Evolutionary conservation across 2,888 invertebrate genomes (phyloP), one percentile per base, ranked within the genome.

Genomic region (Lepas anatifera): DNA sequence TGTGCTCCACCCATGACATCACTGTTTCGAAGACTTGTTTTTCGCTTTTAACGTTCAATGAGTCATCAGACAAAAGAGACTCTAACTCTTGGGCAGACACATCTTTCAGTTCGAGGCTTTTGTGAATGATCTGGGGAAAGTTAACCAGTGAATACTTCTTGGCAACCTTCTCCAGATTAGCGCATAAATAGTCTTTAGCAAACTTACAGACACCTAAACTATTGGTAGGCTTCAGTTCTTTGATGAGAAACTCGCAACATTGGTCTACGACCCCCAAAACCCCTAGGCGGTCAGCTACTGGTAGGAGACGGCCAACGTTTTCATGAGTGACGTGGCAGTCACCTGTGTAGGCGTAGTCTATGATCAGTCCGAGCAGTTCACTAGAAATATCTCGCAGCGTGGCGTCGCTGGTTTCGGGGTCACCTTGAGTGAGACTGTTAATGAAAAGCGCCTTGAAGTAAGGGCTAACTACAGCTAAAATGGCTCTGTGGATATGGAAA

Each of bases 331-430:
- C 84, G 70, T 79, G 78, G 76, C 88, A 89, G 27, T 82, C 80
- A 52, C 88, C 88, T 6, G 88, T 88, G 77, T 91, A 90, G 0
- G 87, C 87, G 77, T 86, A 90, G 76, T 89, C 88, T 70, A 92
- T 83, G 71, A 91, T 85, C 52, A 85, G 80, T 70, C 82, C 81
- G 81, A 91, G 86, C 35, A 79, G 76, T 84, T 79, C 78, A 6
- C 78, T 74, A 2, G 77, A 75, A 2, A 81, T 76, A 7, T 77
- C 77, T 11, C 84, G 84, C 46, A 87, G 83, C 75, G 81, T 82
- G 74, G 87, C 84, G 78, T 86, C 83, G 2, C 81, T 84, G 74
- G 83, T 84, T 77, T 87, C 87, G 68, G 83, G 83, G 75, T 84
- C 82, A 69, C 84, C 85, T 75, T 84, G 83, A 75, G 85, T 85